Percentiles rank a stretch among this genome's conserved stretches.
Evolutionary conservation across 2,888 invertebrate genomes (phyloP).

Genomic region (Cactoblastis cactorum): DNA sequence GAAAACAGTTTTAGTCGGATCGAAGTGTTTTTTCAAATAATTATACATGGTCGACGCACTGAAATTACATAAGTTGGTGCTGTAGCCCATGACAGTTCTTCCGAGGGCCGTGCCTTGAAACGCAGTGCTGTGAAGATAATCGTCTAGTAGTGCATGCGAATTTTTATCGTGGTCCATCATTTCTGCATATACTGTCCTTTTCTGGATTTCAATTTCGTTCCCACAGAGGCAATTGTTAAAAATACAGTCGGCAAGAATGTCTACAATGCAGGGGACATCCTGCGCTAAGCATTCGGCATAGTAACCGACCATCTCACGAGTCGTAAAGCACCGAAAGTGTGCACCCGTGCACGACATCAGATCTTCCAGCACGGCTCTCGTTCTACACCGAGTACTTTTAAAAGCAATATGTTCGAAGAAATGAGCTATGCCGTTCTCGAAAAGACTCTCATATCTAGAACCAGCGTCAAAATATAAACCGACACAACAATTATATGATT

Average conservation of each 20-base stretch:
- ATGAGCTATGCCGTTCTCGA: slow-evolving; percentile 54
- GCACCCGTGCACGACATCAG: slow-evolving; percentile 29
- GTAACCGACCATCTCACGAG: slow-evolving; percentile 51
- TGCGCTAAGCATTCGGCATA: slow-evolving; percentile 31
- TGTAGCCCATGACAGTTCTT: slow-evolving; percentile 57
- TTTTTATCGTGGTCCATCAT: slow-evolving; percentile 51
- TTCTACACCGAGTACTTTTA: slow-evolving; percentile 40
- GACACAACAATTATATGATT: slow-evolving; percentile 39
- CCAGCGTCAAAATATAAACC: slow-evolving; percentile 49
- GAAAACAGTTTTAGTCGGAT: slow-evolving; percentile 82
- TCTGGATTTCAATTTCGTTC: slow-evolving; percentile 40
- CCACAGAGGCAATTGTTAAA: slow-evolving; percentile 36
- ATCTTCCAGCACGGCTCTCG: slow-evolving; percentile 29
- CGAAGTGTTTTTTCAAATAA: slow-evolving; percentile 1
- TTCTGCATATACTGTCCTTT: slow-evolving; percentile 44
- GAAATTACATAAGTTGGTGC: slow-evolving; percentile 4
- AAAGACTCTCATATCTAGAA: slow-evolving; percentile 46
- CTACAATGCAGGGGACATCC: slow-evolving; percentile 25
- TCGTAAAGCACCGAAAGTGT: slow-evolving; percentile 41
- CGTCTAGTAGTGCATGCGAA: slow-evolving; percentile 52
- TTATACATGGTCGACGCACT: not conserved
- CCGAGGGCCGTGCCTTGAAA: slow-evolving; percentile 69
- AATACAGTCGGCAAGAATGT: slow-evolving; percentile 37
- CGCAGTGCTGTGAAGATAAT: slow-evolving; percentile 69
- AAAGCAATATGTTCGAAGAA: slow-evolving; percentile 60